A percentile compares a stretch with the other conserved stretches of the same genome.
These are phyloP conservation scores for Acipenser transmontanus DNA, from an alignment of 2,797 vertebrate genomes.

Conservation along the genomic window DNA sequence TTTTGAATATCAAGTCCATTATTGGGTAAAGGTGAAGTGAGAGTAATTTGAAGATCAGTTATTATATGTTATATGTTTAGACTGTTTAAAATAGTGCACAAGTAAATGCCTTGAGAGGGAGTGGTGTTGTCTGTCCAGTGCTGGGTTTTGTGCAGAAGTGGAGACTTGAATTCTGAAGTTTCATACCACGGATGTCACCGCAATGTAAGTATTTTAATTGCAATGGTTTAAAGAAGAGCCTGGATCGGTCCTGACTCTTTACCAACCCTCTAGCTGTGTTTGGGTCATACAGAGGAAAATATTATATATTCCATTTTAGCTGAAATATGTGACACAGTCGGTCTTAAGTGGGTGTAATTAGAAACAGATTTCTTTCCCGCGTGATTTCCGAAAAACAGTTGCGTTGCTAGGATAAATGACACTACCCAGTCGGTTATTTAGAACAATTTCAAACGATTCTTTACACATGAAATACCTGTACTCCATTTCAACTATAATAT, in stretches of 20 bases:
- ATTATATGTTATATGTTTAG: neutral
- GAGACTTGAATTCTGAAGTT: neutral
- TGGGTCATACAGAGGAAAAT: no score
- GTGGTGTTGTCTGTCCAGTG: neutral
- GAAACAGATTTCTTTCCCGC: constrained; percentile 8
- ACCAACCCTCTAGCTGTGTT: neutral
- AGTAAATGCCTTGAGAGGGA: constrained; percentile 8
- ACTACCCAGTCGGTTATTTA: neutral
- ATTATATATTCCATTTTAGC: neutral
- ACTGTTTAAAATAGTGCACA: neutral
- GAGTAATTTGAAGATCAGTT: neutral
- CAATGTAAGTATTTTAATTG: neutral
- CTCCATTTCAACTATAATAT: no score
- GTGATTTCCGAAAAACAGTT: constrained; percentile 4
- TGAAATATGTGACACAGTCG: neutral
- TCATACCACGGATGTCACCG: neutral
- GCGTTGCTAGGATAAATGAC: constrained; percentile 7
- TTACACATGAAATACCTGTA: neutral
- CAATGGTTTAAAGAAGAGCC: neutral
- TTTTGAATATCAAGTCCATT: no score
- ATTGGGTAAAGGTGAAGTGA: no score
- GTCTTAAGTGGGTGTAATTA: neutral
- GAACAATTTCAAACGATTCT: neutral
- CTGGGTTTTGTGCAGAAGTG: neutral
- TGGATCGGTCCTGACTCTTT: neutral